Evolutionary conservation across 2,888 invertebrate species (phyloP), one percentile per base, ranked within the genome.

Genomic region (Hartigia nigra): DNA sequence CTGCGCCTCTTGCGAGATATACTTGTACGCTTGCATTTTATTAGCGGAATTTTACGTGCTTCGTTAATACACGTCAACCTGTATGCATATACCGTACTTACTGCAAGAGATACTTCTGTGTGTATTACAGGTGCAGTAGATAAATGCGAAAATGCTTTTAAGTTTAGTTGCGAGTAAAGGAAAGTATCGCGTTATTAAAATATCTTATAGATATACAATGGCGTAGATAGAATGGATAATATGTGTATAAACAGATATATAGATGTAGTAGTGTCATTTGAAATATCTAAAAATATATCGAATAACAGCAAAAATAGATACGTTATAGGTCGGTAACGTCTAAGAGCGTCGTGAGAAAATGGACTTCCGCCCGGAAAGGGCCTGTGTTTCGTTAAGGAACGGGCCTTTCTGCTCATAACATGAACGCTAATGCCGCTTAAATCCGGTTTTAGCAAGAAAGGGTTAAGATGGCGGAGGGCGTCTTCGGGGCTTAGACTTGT

Each of bases 381-480:
- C 23, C 31, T 31, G 31, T 14, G 72, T 72, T 55, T 23, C 55
- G 9, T 55, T 55, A 23, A 55, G 55, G 9, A 55, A 55, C 23
- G 55, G 55, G 32, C 69, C 70, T 69, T 39, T 12, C 69, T 75
- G 31, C 76, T 76, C 78, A 32, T 78, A 75, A 78, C 78, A 31
- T 74, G 34, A 77, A 76, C 76, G 81, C 83, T 85, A 84, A 85
- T 83, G 82, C 81, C 83, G 77, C 74, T 55, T 55, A 79, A 80
- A 83, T 89, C 86, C 88, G 82, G 74, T 80, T 75, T 79, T 79
- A 86, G 86, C 84, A 84, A 83, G 80, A 85, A 87, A 89, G 89
- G 88, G 88, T 88, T 89, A 87, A 88, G 86, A 86, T 86, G 84
- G 84, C 78, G 80, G 82, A 81, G 84, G 84, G 84, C 84, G 82